Evolutionary conservation across 2,888 invertebrate species (phyloP).

Genomic region (Caprella mutica): DNA sequence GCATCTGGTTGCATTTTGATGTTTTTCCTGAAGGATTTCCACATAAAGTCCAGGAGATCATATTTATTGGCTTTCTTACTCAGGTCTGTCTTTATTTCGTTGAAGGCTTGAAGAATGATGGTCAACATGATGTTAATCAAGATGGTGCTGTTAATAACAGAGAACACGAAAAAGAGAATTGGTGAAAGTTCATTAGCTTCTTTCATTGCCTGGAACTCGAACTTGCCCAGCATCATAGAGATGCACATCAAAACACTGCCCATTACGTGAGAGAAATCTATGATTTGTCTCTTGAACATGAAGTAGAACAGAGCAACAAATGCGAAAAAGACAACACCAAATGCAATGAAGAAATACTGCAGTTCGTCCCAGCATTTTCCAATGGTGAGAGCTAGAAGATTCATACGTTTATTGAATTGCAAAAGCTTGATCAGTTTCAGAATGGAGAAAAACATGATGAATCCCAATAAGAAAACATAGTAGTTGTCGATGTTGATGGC

Average conservation of each 20-base stretch:
- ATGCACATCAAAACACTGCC: conserved; percentile 42
- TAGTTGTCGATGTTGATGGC: conserved; percentile 43
- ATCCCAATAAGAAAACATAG: conserved; percentile 43
- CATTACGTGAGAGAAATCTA: conserved; percentile 38
- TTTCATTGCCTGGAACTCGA: conserved; percentile 41
- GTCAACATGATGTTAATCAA: conserved; percentile 38
- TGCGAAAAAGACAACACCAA: conserved; percentile 42
- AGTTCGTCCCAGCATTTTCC: conserved; percentile 37
- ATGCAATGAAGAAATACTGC: conserved; percentile 40
- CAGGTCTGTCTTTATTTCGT: conserved; percentile 20
- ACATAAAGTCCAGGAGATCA: conserved; percentile 22
- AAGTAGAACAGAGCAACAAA: conserved; percentile 39
- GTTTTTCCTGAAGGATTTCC: conserved; percentile 5
- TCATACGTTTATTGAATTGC: conserved; percentile 39
- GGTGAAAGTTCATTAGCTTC: conserved; percentile 36
- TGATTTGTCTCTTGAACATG: conserved; percentile 37
- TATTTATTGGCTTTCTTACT: conserved; percentile 15
- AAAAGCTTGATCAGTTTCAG: conserved; percentile 45
- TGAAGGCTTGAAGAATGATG: conserved; percentile 25
- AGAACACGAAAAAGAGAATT: conserved; percentile 40
- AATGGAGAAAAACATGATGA: conserved; percentile 44
- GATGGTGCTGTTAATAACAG: conserved; percentile 40
- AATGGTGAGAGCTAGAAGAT: conserved; percentile 37
- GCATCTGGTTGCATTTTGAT: conserved; percentile 10
- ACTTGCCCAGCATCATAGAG: conserved; percentile 42